Base-by-base conservation (phyloP, 2,888 invertebrate genomes). In the Sussaba pulchella region DNA sequence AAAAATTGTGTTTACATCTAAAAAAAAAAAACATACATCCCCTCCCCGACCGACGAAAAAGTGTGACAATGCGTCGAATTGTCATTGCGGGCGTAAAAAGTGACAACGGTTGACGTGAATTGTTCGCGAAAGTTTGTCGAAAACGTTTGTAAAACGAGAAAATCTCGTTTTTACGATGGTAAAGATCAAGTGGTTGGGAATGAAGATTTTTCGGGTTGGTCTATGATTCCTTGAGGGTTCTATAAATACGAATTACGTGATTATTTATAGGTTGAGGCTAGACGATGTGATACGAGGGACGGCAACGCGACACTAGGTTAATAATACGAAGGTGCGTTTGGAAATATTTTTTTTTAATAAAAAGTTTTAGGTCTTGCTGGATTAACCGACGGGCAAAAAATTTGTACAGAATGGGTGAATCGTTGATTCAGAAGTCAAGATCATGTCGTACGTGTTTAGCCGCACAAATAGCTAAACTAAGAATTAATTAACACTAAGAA, bases 241-340 rank as follows among this genome's bases (percentile, higher is more conserved):
- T 81, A 77, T 73, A 64, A 77, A 81, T 90, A 90, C 89, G 88
- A 87, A 12, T 14, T 31, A 88, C 88, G 88, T 88, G 86, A 87
- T 89, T 91, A 91, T 91, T 91, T 90, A 88, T 91, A 91, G 91
- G 86, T 89, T 87, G 88, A 85, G 89, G 89, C 90, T 86, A 86
- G 85, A 83, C 81, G 81, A 83, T 84, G 82, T 87, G 87, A 84
- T 76, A 85, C 84, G 80, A 86, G 83, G 82, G 82, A 86, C 86
- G 86, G 81, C 83, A 73, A 82, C 86, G 82, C 83, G 83, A 85
- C 86, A 82, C 86, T 83, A 83, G 83, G 84, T 87, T 87, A 85
- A 84, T 84, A 85, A 84, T 84, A 87, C 81, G 83, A 85, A 85
- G 86, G 88, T 88, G 82, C 57, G 77, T 72, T 69, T 67, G 39